Percentiles rank a stretch among this genome's conserved stretches.
Evolutionary conservation across 2,113 vertebrate species (phyloP).

Genomic region (Hyaena hyaena): DNA sequence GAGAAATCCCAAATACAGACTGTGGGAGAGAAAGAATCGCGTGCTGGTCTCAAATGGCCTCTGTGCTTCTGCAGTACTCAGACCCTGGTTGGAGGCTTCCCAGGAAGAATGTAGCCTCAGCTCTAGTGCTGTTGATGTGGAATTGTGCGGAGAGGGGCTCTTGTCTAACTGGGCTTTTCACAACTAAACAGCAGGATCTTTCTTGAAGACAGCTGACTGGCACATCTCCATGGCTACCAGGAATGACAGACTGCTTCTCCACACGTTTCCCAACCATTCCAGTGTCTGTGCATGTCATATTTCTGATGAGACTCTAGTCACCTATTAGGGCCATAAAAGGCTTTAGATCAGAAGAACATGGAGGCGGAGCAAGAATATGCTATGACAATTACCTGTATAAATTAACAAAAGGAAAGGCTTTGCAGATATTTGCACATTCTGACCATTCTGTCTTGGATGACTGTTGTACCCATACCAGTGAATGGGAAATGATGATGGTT

Average conservation of each 20-base stretch:
- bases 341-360: not conserved
- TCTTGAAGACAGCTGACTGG: not conserved
- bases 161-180: not conserved
- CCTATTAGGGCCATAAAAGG: not conserved
- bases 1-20: not conserved
- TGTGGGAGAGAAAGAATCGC: not conserved
- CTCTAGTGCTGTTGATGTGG: not conserved
- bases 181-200: not conserved
- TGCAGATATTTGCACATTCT: not conserved
- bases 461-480: rapidly evolving
- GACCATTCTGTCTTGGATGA: not conserved
- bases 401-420: not conserved
- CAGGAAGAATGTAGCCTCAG: not conserved
- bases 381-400: not conserved
- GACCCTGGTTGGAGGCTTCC: no score
- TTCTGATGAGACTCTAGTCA: not conserved
- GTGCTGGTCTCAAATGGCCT: not conserved
- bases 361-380: not conserved
- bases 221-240: not conserved
- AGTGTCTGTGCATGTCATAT: not conserved
- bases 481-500: not conserved
- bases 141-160: rapidly evolving
- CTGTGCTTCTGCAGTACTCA: not conserved
- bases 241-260: not conserved
- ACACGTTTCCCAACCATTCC: not conserved